phyloP scores from a whole-genome alignment of 2,888 invertebrate genomes.

The Macaria liturata region DNA sequence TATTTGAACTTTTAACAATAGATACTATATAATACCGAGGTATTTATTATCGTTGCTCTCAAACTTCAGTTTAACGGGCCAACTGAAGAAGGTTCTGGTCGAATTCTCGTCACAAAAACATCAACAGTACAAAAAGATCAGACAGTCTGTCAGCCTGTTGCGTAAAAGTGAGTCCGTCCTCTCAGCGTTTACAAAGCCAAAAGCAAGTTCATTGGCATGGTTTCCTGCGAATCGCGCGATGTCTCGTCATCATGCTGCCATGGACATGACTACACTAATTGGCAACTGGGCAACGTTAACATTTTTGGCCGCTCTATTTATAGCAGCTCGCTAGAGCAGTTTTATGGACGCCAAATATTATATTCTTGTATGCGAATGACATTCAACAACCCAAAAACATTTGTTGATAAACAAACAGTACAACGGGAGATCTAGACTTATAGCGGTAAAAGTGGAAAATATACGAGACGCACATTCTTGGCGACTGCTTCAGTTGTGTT shows the following conservation, averaged over 20 bases:
- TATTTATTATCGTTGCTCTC: too few species aligned
- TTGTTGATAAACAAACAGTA: conserved; percentile 26
- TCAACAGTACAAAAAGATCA: conserved; percentile 4
- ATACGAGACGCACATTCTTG: too few species aligned
- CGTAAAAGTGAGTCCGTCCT: conserved; percentile 58
- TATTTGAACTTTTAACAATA: too few species aligned
- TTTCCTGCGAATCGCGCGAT: conserved; percentile 50
- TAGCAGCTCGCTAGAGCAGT: conserved; percentile 10
- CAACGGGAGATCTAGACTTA: not conserved
- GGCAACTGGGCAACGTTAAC: conserved; percentile 53
- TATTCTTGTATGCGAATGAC: conserved; percentile 11
- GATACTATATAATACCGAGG: too few species aligned
- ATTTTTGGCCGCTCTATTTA: conserved; percentile 37
- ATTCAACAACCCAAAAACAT: conserved; percentile 9
- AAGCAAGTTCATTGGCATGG: conserved; percentile 75
- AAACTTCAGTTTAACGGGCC: too few species aligned
- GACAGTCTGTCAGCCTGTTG: conserved; percentile 40
- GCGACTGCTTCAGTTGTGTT: too few species aligned
- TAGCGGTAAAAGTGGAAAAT: too few species aligned
- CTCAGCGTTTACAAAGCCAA: conserved; percentile 56
- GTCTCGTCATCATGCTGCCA: conserved; percentile 55
- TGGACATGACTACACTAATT: conserved; percentile 60
- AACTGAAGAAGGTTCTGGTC: conserved; percentile 11
- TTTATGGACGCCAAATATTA: conserved; percentile 18
- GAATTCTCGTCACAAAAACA: conserved; percentile 24